These are phyloP conservation scores for Standfussiana lucernea DNA, from an alignment of 2,888 invertebrate species.

Conservation along the genomic window DNA sequence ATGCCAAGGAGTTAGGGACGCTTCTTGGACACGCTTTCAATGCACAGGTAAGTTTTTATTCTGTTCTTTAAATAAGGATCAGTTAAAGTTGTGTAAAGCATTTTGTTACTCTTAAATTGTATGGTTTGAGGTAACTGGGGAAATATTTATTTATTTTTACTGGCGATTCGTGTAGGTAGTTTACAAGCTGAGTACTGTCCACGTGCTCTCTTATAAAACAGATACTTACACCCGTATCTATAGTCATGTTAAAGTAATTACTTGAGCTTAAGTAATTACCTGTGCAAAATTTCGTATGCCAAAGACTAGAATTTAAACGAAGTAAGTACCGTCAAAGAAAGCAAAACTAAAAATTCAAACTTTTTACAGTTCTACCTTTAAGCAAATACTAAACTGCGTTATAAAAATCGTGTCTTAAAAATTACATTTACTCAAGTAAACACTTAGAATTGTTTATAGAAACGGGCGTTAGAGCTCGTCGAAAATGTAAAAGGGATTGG, in stretches of 20 bases:
- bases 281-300: too few species aligned
- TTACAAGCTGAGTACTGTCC: not conserved
- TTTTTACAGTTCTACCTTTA: too few species aligned
- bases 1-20: constrained; percentile 96
- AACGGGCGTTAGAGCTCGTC: not conserved
- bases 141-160: constrained; percentile 12
- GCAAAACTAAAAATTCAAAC: too few species aligned
- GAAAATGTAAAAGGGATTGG: not conserved
- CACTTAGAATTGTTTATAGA: too few species aligned
- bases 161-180: not conserved
- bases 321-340: too few species aligned
- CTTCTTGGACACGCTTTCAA: constrained; percentile 98
- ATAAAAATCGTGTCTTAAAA: too few species aligned
- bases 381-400: too few species aligned
- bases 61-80: constrained; percentile 6
- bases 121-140: constrained; percentile 16
- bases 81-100: constrained; percentile 21
- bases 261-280: too few species aligned
- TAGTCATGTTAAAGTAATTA: too few species aligned
- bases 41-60: constrained; percentile 92
- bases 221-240: too few species aligned
- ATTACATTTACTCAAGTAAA: too few species aligned
- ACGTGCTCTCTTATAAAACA: not conserved
- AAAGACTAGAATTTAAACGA: too few species aligned
- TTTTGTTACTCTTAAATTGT: constrained; percentile 39